Percentiles rank a stretch among this genome's conserved stretches.
Conservation (phyloP, 2,113 vertebrate genomes). For the Regulus satrapa region DNA sequence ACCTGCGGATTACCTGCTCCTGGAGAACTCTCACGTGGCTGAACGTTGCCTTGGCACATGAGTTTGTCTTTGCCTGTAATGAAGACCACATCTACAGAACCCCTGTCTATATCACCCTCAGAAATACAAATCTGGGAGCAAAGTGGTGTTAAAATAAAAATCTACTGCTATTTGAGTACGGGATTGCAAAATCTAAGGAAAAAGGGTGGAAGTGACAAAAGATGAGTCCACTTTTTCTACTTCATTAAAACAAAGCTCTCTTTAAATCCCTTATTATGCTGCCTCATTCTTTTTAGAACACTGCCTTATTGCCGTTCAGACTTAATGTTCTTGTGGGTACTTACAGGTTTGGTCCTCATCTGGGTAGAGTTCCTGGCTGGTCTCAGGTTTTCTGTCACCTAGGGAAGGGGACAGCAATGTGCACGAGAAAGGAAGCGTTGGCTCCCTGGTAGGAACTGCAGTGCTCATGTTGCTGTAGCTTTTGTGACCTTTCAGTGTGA, state of each 20-base stretch:
- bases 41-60: not conserved
- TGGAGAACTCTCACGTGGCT: not conserved
- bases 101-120: not conserved
- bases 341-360: not conserved
- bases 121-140: not conserved
- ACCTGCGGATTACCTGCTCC: not conserved
- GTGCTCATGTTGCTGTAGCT: not conserved
- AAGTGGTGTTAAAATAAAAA: not conserved
- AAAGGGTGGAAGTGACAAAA: not conserved
- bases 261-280: not conserved
- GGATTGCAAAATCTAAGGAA: not conserved
- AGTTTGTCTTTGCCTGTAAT: not conserved
- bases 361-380: not conserved
- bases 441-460: not conserved
- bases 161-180: not conserved
- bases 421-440: not conserved
- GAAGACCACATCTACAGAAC: not conserved
- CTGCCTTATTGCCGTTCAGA: rapidly evolving
- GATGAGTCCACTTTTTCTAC: not conserved
- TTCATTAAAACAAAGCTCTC: not conserved
- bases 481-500: not conserved
- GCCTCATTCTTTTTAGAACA: not conserved
- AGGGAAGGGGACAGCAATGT: not conserved
- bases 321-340: not conserved
- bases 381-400: not conserved